Evolutionary conservation across 2,113 vertebrate genomes (phyloP).

Genomic region (Thinocorus orbignyianus): DNA sequence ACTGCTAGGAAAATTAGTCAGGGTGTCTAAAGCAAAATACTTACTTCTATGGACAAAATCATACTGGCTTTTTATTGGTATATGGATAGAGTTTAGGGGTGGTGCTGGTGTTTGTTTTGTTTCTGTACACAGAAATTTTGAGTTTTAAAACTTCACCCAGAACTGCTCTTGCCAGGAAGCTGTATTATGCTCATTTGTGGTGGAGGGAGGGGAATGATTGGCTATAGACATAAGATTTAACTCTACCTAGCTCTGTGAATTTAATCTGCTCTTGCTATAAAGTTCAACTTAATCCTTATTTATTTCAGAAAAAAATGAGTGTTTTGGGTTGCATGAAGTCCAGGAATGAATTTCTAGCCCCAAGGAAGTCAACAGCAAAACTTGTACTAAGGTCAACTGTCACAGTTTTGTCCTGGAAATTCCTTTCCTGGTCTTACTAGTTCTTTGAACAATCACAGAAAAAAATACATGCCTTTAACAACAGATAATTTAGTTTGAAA

Average conservation of each 20-base stretch:
- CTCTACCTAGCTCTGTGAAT: background rate
- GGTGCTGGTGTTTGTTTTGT: background rate
- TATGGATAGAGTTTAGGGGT: background rate
- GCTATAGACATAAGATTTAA: background rate
- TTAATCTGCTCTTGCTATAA: background rate
- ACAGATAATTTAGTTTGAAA: background rate
- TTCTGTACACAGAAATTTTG: no score
- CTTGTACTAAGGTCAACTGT: background rate
- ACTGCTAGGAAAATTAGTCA: background rate
- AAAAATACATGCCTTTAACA: background rate
- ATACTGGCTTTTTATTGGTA: background rate
- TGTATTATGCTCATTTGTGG: background rate
- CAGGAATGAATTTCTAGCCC: background rate
- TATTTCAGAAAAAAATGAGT: background rate
- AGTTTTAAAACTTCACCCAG: background rate
- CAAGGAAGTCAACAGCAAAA: background rate
- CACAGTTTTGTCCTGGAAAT: background rate
- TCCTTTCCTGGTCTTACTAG: background rate
- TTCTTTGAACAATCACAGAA: background rate
- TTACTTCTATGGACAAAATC: background rate
- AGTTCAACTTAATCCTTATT: background rate
- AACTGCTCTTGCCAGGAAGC: background rate
- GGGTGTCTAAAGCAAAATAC: background rate
- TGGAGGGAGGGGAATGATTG: background rate
- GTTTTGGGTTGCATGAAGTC: background rate